Percentiles rank a stretch among this genome's conserved stretches.
Conservation (phyloP, 2,113 vertebrate species). For the Zapornia atra region DNA sequence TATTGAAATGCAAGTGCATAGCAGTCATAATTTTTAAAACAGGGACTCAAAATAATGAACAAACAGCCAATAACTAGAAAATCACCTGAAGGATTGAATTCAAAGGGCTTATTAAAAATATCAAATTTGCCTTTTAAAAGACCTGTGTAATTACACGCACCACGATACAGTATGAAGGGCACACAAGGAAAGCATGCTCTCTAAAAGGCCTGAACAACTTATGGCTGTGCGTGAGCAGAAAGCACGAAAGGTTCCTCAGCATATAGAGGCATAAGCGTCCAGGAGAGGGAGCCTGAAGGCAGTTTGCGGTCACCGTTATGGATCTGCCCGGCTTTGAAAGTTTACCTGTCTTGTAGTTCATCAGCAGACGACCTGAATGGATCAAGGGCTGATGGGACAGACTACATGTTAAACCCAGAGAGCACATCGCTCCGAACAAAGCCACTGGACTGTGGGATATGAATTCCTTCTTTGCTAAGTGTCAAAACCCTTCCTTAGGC, state of each 20-base stretch:
- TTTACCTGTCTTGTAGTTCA: not conserved
- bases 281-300: not conserved
- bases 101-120: conserved; percentile 51
- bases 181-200: not conserved
- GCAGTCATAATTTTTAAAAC: conserved; percentile 41
- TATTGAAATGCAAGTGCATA: conserved; percentile 18
- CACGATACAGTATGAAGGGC: not conserved
- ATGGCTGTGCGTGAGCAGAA: not conserved
- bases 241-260: not conserved
- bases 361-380: not conserved
- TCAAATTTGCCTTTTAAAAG: conserved; percentile 36
- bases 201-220: not conserved
- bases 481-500: not conserved
- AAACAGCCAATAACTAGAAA: conserved; percentile 58
- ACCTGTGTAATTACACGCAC: not conserved
- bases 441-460: not conserved
- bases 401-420: not conserved
- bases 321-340: not conserved
- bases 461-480: not conserved
- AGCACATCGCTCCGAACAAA: not conserved
- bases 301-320: not conserved
- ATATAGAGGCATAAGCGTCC: not conserved
- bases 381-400: not conserved
- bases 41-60: conserved; percentile 18
- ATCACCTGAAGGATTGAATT: conserved; percentile 36